Conservation (phyloP, 2,113 vertebrate genomes). For the Nannobrachium achirus region DNA sequence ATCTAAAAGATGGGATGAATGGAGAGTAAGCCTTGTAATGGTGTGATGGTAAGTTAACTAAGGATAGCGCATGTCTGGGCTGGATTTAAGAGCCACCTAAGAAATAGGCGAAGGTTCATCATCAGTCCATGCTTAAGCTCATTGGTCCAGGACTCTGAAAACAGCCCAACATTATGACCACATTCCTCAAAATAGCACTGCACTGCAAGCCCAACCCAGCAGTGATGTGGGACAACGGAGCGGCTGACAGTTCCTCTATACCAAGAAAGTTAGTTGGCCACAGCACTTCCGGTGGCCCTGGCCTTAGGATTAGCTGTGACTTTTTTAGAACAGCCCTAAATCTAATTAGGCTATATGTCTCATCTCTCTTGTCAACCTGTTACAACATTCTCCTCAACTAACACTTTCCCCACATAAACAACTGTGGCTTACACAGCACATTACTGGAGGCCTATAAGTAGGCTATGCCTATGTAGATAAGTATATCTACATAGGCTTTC, state of each 20-base stretch:
- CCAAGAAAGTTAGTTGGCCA: conserved; percentile 27
- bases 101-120: conserved; percentile 39
- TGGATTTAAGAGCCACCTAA: conserved; percentile 57
- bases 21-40: not conserved
- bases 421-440: not conserved
- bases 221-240: conserved; percentile 37
- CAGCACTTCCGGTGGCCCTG: conserved; percentile 33
- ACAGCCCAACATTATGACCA: conserved; percentile 40
- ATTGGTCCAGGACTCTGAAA: conserved; percentile 46
- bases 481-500: no score
- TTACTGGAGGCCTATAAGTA: no score
- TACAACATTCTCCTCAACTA: conserved; percentile 4
- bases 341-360: conserved; percentile 64
- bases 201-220: conserved; percentile 41
- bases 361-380: conserved; percentile 17
- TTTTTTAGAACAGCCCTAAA: conserved; percentile 73
- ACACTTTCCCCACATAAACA: conserved; percentile 12
- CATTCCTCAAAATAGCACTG: conserved; percentile 55
- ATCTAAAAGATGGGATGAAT: conserved; percentile 31
- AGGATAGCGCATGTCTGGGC: conserved; percentile 28
- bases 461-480: no score
- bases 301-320: conserved; percentile 65
- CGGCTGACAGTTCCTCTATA: conserved; percentile 28
- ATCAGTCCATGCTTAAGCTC: conserved; percentile 49
- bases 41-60: not conserved